Evolutionary conservation across 2,113 vertebrate species (phyloP).

Genomic region (Blennius ocellaris): DNA sequence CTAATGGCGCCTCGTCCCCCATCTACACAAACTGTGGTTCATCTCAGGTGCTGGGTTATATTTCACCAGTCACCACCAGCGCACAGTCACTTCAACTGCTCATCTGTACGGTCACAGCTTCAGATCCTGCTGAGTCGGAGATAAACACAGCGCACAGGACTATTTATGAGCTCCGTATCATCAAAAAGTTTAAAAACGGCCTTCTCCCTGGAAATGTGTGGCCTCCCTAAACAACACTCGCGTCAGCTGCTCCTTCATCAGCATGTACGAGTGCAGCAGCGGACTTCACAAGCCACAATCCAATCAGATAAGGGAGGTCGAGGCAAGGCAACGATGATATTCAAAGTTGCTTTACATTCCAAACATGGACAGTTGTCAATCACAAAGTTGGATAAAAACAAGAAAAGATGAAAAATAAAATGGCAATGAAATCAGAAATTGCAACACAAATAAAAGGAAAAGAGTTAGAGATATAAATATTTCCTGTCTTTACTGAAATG

Average conservation of each 20-base stretch:
- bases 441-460: too few species aligned
- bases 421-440: too few species aligned
- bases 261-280: neutral
- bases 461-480: too few species aligned
- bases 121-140: conserved; percentile 37
- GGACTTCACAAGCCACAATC: conserved; percentile 1
- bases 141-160: conserved; percentile 1
- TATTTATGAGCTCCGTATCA: conserved; percentile 45
- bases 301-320: conserved; percentile 36
- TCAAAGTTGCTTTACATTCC: too few species aligned
- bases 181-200: conserved; percentile 15
- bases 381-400: too few species aligned
- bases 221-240: conserved; percentile 24
- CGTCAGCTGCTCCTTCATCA: conserved; percentile 2
- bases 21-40: neutral
- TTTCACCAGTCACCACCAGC: neutral
- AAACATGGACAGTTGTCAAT: too few species aligned
- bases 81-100: neutral
- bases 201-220: conserved; percentile 22
- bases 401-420: too few species aligned
- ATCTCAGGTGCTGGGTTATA: neutral
- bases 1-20: conserved; percentile 4
- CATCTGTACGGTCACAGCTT: conserved; percentile 3
- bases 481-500: too few species aligned
- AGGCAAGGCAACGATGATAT: too few species aligned